A percentile compares a stretch with the other conserved stretches of the same genome.
Conservation (phyloP, 1,140 invertebrate species). For the Leptonema lineaticorne region DNA sequence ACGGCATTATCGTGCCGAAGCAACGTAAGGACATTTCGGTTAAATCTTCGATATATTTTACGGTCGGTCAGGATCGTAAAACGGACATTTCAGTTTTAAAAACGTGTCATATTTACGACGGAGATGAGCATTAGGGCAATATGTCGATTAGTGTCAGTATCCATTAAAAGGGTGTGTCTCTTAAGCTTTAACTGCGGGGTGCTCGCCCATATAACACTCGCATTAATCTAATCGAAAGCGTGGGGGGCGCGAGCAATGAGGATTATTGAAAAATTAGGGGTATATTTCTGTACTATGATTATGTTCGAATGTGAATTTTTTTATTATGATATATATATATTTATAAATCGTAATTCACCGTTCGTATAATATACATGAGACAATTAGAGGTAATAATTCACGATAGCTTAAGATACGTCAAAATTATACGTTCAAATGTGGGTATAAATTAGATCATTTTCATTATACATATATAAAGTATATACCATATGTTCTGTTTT, state of each 20-base stretch:
- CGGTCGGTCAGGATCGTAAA: too few species aligned
- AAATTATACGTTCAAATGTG: too few species aligned
- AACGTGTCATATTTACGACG: too few species aligned
- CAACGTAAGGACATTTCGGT: too few species aligned
- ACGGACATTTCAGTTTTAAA: too few species aligned
- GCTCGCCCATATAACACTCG: too few species aligned
- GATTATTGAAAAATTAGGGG: constrained; percentile 16
- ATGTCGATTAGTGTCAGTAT: constrained; percentile 8
- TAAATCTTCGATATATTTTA: too few species aligned
- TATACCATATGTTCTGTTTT: too few species aligned
- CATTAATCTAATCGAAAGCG: constrained; percentile 16
- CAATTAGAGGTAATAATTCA: background rate
- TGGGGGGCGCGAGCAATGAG: background rate
- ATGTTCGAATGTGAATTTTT: background rate
- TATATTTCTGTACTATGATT: constrained; percentile 12
- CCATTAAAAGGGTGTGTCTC: constrained; percentile 13
- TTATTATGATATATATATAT: background rate
- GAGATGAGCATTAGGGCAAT: too few species aligned
- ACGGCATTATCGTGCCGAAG: too few species aligned
- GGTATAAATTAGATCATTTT: background rate
- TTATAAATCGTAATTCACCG: background rate
- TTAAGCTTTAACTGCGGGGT: background rate
- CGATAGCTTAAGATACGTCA: too few species aligned
- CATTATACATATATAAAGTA: too few species aligned
- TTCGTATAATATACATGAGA: background rate